A percentile compares a stretch with the other conserved stretches of the same genome.
phyloP scores from a whole-genome alignment of 2,888 invertebrate genomes.

The Fragum whitleyi region DNA sequence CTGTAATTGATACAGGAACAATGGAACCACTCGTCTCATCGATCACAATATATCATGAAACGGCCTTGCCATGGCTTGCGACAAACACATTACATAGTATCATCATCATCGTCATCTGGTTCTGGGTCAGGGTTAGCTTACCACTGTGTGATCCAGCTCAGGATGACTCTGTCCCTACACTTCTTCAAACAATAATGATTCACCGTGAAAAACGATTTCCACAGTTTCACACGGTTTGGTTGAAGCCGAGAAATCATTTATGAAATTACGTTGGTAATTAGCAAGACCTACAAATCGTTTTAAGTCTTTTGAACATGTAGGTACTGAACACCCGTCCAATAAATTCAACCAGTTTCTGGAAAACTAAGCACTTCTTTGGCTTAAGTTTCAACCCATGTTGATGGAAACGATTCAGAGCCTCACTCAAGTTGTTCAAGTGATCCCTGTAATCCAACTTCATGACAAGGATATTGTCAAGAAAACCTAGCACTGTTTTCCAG shows the following conservation, averaged over 20 bases:
- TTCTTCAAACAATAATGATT: no score
- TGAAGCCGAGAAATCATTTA: constrained; percentile 17
- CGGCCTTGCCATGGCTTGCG: constrained; percentile 30
- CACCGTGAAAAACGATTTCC: no score
- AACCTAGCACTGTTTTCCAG: constrained; percentile 57
- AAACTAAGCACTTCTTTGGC: constrained; percentile 30
- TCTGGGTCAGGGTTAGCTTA: background rate
- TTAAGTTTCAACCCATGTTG: constrained; percentile 54
- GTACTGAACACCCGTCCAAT: background rate
- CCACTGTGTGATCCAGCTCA: constrained; percentile 24
- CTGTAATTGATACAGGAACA: constrained; percentile 33
- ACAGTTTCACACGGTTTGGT: no score
- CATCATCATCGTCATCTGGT: no score
- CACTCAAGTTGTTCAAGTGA: constrained; percentile 43
- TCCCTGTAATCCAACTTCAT: constrained; percentile 42
- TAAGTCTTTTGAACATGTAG: constrained; percentile 16
- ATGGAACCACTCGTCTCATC: constrained; percentile 44
- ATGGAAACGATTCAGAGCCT: constrained; percentile 54
- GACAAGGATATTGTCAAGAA: constrained; percentile 63
- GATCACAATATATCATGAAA: constrained; percentile 42
- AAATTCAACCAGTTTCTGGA: constrained; percentile 22
- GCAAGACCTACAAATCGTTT: constrained; percentile 22
- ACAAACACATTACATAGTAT: no score
- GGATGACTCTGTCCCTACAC: constrained; percentile 31
- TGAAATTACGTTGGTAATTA: constrained; percentile 13